Conservation (phyloP, 1,140 invertebrate species). For the Battus philenor region DNA sequence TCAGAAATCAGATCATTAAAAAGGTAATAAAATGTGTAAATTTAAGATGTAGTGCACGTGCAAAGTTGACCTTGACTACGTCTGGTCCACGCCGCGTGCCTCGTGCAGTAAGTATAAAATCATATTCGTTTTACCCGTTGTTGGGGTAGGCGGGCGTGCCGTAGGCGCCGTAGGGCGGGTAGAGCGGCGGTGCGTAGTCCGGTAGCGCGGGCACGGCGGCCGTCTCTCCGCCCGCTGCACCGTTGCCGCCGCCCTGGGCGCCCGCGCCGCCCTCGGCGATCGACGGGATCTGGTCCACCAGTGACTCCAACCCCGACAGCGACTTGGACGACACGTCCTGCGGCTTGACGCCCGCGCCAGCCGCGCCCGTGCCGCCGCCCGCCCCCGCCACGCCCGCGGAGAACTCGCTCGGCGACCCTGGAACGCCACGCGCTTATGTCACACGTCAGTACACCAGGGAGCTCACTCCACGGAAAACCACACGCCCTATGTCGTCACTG, state of each 20-base stretch:
- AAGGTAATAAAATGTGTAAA: too few relatives aligned
- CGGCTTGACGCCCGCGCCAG: conserved; percentile 54
- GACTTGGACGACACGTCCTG: conserved; percentile 91
- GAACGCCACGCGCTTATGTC: too few relatives aligned
- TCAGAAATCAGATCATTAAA: too few relatives aligned
- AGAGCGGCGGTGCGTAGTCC: conserved; percentile 60
- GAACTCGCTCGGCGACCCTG: conserved; percentile 53
- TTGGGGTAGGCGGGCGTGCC: conserved; percentile 48
- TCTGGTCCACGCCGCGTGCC: too few relatives aligned
- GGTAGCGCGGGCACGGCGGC: conserved; percentile 46
- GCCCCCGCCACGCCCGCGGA: conserved; percentile 23
- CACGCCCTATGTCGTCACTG: too few relatives aligned
- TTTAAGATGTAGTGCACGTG: too few relatives aligned
- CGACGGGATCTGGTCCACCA: conserved; percentile 94
- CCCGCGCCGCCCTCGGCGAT: conserved; percentile 80
- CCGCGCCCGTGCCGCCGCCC: conserved; percentile 35
- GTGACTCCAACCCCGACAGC: conserved; percentile 90
- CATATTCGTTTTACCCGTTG: too few relatives aligned
- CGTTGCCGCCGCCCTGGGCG: conserved; percentile 22
- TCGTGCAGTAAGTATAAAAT: too few relatives aligned
- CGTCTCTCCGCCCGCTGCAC: conserved; percentile 23
- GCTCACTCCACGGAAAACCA: too few relatives aligned
- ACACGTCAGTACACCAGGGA: too few relatives aligned
- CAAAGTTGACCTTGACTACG: too few relatives aligned
- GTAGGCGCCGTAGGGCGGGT: conserved; percentile 50